These are phyloP conservation scores for Kryptolebias ocellatus DNA, from an alignment of 2,797 vertebrate species.

Conservation along the genomic window DNA sequence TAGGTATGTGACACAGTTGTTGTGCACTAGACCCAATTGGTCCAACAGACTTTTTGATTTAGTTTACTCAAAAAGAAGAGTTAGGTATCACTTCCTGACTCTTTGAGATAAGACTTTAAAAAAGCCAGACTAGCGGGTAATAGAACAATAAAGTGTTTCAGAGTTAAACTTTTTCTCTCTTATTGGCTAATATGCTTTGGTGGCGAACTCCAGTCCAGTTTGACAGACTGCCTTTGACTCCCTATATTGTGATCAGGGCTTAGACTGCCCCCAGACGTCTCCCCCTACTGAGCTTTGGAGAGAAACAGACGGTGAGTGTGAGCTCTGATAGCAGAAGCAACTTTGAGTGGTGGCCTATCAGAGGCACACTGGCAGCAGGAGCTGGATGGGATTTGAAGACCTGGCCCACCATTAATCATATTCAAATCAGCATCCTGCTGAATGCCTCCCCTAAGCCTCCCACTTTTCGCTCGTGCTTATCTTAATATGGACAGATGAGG, in stretches of 20 bases:
- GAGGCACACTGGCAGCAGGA: slow-evolving; percentile 59
- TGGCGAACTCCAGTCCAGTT: slow-evolving; percentile 40
- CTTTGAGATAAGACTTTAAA: too few relatives aligned
- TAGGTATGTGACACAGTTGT: too few relatives aligned
- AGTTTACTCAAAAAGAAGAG: too few relatives aligned
- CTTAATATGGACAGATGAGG: slow-evolving; percentile 77
- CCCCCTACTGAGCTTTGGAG: slow-evolving; percentile 55
- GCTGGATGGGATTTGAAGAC: slow-evolving; percentile 75
- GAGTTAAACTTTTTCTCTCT: not conserved
- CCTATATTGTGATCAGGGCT: slow-evolving; percentile 41
- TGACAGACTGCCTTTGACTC: slow-evolving; percentile 43
- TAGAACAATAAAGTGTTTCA: too few relatives aligned
- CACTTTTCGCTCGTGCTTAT: slow-evolving; percentile 67
- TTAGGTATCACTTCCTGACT: too few relatives aligned
- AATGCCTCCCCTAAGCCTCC: slow-evolving; percentile 62
- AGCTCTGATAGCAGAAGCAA: slow-evolving; percentile 56
- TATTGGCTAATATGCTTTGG: slow-evolving; percentile 16
- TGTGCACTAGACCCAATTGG: too few relatives aligned
- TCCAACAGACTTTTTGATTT: too few relatives aligned
- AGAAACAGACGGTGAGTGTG: slow-evolving; percentile 52
- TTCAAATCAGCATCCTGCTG: slow-evolving; percentile 75
- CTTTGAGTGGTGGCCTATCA: slow-evolving; percentile 69
- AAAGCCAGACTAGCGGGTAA: too few relatives aligned
- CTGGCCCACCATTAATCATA: slow-evolving; percentile 79
- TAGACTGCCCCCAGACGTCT: slow-evolving; percentile 27